Evolutionary conservation across 2,113 vertebrate genomes (phyloP), one percentile per base, ranked within the genome.

Genomic region (Todiramphus chloris): DNA sequence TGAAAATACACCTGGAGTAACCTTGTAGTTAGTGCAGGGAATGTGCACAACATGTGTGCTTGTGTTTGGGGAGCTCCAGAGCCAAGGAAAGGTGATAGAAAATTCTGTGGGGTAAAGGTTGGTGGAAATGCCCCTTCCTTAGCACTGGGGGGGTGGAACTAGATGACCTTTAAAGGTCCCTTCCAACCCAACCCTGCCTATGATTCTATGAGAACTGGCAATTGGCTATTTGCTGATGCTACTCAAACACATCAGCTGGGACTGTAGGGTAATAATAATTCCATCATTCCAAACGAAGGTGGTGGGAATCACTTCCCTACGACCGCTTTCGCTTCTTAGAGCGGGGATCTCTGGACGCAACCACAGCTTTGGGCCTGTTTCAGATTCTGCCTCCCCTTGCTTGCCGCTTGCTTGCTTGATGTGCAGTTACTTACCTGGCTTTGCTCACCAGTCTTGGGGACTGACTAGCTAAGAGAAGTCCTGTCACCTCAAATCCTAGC

Each of bases 331-430:
- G 10, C 64, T 39, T 21, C 1, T 37, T 25, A 1, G 3, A 78
- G 24, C 50, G 59, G 51, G 51, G 27, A 10, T 35, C 44, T 82
- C 2, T 2, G 2, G 2, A 2, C 17, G 12, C 33, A 7, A 4
- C 13, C 6, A 43, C 48, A 44, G 43, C 83, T 88, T 50, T 24
- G 41, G 67, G 31, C 56, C 67, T 46, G 28, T 48, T 58, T 59
- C 37, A 5, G 15, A 1, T 39, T 62, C 48, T 62, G 33, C 74
- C 63, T 69, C 67, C 23, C 43, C 79, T 74, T 9, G 74, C 89
- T 94, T 91, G 60, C 67, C n/a, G 67, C 78, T 88, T 83, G 76
- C 74, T 93, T 82, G 93, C 78, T 73, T 75, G 43, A 37, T 35
- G 73, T 67, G 74, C 67, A 4, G 53, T 68, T 44, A 9, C 60